Conservation (phyloP, 2,797 vertebrate genomes). For the Sebastes kiyomatsui region DNA sequence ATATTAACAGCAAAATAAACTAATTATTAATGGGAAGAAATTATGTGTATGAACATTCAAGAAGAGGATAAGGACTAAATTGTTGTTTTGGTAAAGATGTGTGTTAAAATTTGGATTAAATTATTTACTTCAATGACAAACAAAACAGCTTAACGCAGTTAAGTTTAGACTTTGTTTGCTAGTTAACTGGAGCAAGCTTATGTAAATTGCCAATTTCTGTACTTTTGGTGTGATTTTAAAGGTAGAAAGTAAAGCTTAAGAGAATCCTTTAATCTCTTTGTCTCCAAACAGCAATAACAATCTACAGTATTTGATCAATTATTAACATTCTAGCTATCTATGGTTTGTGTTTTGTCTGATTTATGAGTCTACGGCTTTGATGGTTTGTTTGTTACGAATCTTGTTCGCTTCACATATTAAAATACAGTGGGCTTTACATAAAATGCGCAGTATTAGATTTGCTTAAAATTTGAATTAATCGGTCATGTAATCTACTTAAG, state of each 20-base stretch:
- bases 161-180: not conserved
- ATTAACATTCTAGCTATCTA: not conserved
- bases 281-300: not conserved
- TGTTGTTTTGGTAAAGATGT: not conserved
- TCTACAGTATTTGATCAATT: not conserved
- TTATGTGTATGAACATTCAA: not conserved
- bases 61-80: not conserved
- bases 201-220: not conserved
- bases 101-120: not conserved
- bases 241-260: too few relatives aligned
- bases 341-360: not conserved
- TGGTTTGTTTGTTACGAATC: constrained; percentile 1
- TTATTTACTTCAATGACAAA: not conserved
- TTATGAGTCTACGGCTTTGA: not conserved
- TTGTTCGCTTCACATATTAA: not conserved
- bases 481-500: not conserved
- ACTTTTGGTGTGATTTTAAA: not conserved
- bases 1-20: not conserved
- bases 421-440: not conserved
- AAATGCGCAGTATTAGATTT: not conserved
- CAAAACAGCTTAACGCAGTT: not conserved
- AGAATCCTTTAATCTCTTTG: not conserved
- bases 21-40: not conserved
- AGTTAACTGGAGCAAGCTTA: not conserved
- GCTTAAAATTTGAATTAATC: constrained; percentile 15